Evolutionary conservation across 2,888 invertebrate genomes (phyloP), one percentile per base, ranked within the genome.

Genomic region (Troilus luridus): DNA sequence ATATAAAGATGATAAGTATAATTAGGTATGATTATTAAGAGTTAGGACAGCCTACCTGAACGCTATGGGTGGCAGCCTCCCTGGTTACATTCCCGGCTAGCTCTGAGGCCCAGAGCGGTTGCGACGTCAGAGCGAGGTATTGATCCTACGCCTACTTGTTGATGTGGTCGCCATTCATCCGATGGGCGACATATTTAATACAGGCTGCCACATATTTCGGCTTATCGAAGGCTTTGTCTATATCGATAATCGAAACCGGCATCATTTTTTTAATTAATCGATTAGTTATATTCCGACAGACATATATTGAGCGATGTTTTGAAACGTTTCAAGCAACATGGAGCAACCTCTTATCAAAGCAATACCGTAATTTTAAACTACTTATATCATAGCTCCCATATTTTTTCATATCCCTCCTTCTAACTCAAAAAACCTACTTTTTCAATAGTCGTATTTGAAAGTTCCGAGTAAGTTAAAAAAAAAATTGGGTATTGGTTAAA

Each of bases 91-190:
- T 56, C 85, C 85, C 85, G 85, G 85, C 85, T 58, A 54, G 85
- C 17, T 85, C 56, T 85, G 85, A 85, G 85, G 56, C 56, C 56
- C n/a, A 19, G 85, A 58, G 56, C 56, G n/a, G n/a, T 11, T 5
- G n/a, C 85, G 85, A 85, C 85, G 85, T 85, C 85, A 85, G 56
- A 54, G 85, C 56, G 10, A 12, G 56, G 56, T 85, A 85, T 85
- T 85, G 85, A 85, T 85, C 85, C 10, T 85, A 85, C 85, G 85
- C 85, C 85, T 85, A 85, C 85, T 85, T 85, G 85, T 85, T 85
- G 85, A 85, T 85, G 85, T 85, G 85, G 85, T 85, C 85, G 85
- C 85, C 85, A 85, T 85, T 85, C 85, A 85, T 85, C 85, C 85
- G 21, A 56, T 56, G 21, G 56, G 10, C 56, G 56, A 85, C 72